A percentile compares a stretch with the other conserved stretches of the same genome.
These are phyloP conservation scores for Leiothrix lutea DNA, from an alignment of 2,113 vertebrate species.

Conservation along the genomic window DNA sequence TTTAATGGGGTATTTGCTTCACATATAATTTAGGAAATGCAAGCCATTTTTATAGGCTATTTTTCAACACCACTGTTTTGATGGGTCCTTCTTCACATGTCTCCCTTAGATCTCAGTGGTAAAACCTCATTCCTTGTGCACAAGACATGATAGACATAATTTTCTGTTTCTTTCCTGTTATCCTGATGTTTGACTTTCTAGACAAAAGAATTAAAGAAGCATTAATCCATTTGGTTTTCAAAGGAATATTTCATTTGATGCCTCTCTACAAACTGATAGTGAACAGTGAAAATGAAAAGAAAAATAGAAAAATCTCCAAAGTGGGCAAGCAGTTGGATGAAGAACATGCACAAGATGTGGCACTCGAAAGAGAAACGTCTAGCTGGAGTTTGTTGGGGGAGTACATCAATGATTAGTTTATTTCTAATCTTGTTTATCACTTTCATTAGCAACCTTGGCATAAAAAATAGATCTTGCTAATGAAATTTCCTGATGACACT, in stretches of 20 bases:
- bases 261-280: background rate
- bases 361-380: background rate
- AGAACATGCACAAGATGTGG: background rate
- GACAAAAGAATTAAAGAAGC: background rate
- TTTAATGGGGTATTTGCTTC: background rate
- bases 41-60: background rate
- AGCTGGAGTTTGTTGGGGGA: background rate
- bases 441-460: background rate
- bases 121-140: background rate
- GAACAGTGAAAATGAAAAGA: background rate
- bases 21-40: background rate
- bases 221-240: background rate
- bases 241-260: background rate
- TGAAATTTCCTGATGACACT: conserved; percentile 17
- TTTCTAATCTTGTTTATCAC: conserved; percentile 31
- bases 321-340: background rate
- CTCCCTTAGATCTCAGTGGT: background rate
- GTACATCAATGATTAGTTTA: background rate
- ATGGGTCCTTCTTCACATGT: background rate
- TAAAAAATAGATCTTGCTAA: conserved; percentile 3
- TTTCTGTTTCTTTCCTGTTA: background rate
- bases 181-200: background rate
- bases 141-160: background rate
- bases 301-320: background rate
- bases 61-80: background rate